A percentile compares a stretch with the other conserved stretches of the same genome.
phyloP scores from a whole-genome alignment of 2,797 vertebrate genomes.

The Girardinus metallicus region DNA sequence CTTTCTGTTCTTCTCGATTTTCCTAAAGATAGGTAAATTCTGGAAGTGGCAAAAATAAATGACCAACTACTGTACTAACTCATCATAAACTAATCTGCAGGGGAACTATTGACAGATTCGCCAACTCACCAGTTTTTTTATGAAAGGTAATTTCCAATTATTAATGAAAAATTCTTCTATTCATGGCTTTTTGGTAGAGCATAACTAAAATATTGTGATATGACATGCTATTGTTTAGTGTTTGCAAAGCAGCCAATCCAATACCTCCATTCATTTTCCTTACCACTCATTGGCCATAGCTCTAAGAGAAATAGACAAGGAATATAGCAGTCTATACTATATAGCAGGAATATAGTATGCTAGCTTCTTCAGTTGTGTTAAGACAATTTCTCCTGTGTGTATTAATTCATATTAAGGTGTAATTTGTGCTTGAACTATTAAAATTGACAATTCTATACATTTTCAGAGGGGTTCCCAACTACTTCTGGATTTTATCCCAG shows the following conservation, averaged over 20 bases:
- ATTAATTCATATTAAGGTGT: not conserved
- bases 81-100: slow-evolving; percentile 37
- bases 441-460: not conserved
- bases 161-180: not conserved
- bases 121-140: not conserved
- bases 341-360: too few species aligned
- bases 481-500: not conserved
- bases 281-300: not conserved
- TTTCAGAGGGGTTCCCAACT: not conserved
- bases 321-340: too few species aligned
- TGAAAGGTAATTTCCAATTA: not conserved
- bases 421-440: not conserved
- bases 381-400: not conserved
- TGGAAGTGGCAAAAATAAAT: slow-evolving; percentile 23
- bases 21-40: slow-evolving; percentile 27
- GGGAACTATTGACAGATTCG: not conserved
- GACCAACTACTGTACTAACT: slow-evolving; percentile 19
- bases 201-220: not conserved
- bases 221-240: not conserved
- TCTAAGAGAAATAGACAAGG: not conserved
- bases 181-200: not conserved
- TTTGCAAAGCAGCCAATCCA: not conserved
- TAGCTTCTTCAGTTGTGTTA: not conserved
- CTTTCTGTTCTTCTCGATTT: not conserved
- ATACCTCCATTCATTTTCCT: not conserved